A percentile compares a stretch with the other conserved stretches of the same genome.
These are phyloP conservation scores for Mamestra brassicae DNA, from an alignment of 2,888 invertebrate genomes.

Conservation along the genomic window DNA sequence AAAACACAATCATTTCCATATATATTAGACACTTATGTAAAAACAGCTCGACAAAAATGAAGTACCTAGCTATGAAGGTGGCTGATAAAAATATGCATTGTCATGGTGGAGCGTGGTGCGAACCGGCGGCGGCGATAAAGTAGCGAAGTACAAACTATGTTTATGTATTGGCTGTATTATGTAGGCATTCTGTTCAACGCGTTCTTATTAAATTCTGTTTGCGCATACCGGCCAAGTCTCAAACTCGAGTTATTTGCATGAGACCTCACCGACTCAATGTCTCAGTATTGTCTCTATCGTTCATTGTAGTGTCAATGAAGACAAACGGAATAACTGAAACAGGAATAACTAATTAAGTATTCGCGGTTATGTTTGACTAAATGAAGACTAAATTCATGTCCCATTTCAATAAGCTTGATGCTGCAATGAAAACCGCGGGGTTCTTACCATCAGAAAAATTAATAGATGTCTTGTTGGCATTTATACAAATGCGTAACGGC, in stretches of 20 bases:
- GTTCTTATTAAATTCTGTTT: slow-evolving; percentile 1
- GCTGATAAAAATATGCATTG: slow-evolving; percentile 65
- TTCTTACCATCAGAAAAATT: not conserved
- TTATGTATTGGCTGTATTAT: slow-evolving; percentile 48
- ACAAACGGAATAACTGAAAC: not conserved
- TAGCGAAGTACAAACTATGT: slow-evolving; percentile 33
- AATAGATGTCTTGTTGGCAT: slow-evolving; percentile 5
- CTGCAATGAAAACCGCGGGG: not conserved
- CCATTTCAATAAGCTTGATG: slow-evolving; percentile 1
- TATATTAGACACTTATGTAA: slow-evolving; percentile 25
- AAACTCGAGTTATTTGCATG: slow-evolving; percentile 8
- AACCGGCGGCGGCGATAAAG: slow-evolving; percentile 50
- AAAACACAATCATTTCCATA: slow-evolving; percentile 39
- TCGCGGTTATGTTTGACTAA: not conserved
- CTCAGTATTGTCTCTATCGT: not conserved
- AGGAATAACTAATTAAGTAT: not conserved
- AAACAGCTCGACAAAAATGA: slow-evolving; percentile 40
- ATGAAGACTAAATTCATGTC: no score
- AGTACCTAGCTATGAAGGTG: slow-evolving; percentile 46
- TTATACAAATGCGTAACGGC: slow-evolving; percentile 8
- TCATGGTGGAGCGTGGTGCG: slow-evolving; percentile 60
- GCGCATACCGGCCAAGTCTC: slow-evolving; percentile 1
- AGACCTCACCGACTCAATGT: not conserved
- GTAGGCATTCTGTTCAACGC: slow-evolving; percentile 1
- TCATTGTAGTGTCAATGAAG: slow-evolving; percentile 9